These are phyloP conservation scores for Sesamia nonagrioides DNA, from an alignment of 1,140 invertebrate genomes.

Conservation along the genomic window DNA sequence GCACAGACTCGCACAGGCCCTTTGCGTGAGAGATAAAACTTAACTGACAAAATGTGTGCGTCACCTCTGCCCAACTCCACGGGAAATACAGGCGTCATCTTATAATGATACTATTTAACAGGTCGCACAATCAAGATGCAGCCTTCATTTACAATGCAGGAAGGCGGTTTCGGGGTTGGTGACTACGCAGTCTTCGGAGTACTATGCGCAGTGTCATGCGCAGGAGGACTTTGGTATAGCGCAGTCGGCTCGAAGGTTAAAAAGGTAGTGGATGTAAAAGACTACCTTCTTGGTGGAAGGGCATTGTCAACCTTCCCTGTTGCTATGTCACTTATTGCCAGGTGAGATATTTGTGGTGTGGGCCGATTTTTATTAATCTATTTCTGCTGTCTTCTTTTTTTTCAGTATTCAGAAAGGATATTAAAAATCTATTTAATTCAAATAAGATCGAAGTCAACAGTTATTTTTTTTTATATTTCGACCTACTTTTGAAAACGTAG, in stretches of 20 bases:
- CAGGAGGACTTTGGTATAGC: constrained; percentile 92
- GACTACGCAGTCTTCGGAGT: constrained; percentile 90
- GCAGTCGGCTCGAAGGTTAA: constrained; percentile 83
- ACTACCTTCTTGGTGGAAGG: constrained; percentile 92
- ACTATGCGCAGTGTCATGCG: constrained; percentile 89
- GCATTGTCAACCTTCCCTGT: constrained; percentile 93
- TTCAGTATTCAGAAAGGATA: too few species aligned
- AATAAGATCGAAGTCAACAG: too few species aligned
- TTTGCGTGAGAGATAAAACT: too few species aligned
- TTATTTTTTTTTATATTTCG: too few species aligned
- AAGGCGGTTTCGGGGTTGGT: constrained; percentile 82
- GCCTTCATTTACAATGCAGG: constrained; percentile 79
- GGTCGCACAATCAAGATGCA: constrained; percentile 12
- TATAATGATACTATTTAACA: neutral
- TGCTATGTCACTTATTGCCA: constrained; percentile 94
- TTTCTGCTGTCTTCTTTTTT: too few species aligned
- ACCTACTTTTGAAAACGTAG: too few species aligned
- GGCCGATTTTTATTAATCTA: too few species aligned
- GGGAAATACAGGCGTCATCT: too few species aligned
- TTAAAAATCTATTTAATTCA: too few species aligned
- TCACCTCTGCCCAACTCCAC: too few species aligned
- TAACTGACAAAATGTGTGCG: too few species aligned
- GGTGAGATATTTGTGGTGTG: constrained; percentile 83
- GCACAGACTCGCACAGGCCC: too few species aligned
- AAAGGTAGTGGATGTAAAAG: constrained; percentile 88